A percentile compares a stretch with the other conserved stretches of the same genome.
Conservation (phyloP, 2,888 invertebrate genomes). For the Heteromurus nitidus region DNA sequence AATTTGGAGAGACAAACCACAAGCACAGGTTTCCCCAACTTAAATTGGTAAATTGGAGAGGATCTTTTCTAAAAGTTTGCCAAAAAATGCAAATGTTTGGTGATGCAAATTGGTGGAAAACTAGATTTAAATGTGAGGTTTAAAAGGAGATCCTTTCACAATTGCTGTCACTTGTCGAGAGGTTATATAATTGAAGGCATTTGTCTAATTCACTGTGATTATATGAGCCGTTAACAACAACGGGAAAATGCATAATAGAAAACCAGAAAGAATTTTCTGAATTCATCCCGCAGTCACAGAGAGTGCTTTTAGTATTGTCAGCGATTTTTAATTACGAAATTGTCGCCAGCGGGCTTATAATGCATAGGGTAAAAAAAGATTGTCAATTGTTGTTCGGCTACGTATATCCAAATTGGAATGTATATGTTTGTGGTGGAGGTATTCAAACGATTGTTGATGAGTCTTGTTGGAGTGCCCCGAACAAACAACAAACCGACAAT, state of each 20-base stretch:
- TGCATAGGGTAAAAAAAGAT: too few species aligned
- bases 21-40: not conserved
- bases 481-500: not conserved
- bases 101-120: not conserved
- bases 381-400: too few species aligned
- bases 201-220: not conserved
- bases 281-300: not conserved
- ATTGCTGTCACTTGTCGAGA: not conserved
- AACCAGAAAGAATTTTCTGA: not conserved
- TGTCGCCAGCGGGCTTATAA: conserved; percentile 9
- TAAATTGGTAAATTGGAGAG: not conserved
- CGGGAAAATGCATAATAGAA: too few species aligned
- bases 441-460: not conserved
- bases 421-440: too few species aligned
- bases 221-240: not conserved
- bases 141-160: conserved; percentile 3
- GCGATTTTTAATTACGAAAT: conserved; percentile 9
- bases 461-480: not conserved
- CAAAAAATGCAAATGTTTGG: not conserved
- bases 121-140: not conserved
- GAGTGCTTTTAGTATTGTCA: not conserved
- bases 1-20: conserved; percentile 21
- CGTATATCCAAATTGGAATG: too few species aligned
- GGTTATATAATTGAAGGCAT: not conserved
- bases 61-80: not conserved